Percentiles rank a stretch among this genome's conserved stretches.
Evolutionary conservation across 2,888 invertebrate genomes (phyloP).

Genomic region (Allophyes oxyacanthae): DNA sequence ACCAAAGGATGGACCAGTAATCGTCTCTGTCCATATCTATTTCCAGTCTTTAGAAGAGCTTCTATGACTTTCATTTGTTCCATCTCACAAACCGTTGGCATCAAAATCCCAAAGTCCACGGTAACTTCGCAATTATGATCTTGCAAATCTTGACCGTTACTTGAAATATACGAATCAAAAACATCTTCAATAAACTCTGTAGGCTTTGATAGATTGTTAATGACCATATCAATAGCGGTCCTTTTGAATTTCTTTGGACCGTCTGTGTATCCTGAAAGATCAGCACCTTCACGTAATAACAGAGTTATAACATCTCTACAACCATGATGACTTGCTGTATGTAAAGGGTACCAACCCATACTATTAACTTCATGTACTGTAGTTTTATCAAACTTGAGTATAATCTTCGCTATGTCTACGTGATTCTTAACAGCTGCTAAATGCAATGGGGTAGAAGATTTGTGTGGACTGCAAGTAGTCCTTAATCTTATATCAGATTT

Average conservation of each 20-base stretch:
- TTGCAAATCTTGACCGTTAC: constrained; percentile 77
- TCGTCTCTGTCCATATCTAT: constrained; percentile 81
- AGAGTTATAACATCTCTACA: constrained; percentile 88
- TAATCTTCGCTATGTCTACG: constrained; percentile 72
- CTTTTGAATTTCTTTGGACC: constrained; percentile 78
- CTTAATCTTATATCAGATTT: constrained; percentile 81
- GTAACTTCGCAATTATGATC: constrained; percentile 80
- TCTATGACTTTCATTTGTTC: constrained; percentile 89
- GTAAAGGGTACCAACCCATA: constrained; percentile 75
- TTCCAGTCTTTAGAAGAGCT: constrained; percentile 86
- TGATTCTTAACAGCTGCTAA: constrained; percentile 82
- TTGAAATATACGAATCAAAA: constrained; percentile 85
- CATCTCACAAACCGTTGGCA: constrained; percentile 80
- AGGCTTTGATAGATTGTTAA: constrained; percentile 85
- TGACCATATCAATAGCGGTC: constrained; percentile 87
- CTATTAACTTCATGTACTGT: constrained; percentile 82
- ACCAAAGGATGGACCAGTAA: constrained; percentile 88
- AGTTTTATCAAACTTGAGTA: constrained; percentile 78
- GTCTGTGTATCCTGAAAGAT: constrained; percentile 79
- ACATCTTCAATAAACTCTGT: constrained; percentile 86
- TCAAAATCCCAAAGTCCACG: constrained; percentile 85
- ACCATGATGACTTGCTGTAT: constrained; percentile 87
- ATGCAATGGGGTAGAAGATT: constrained; percentile 82
- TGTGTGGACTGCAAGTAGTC: constrained; percentile 80
- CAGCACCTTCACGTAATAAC: constrained; percentile 82